phyloP scores from a whole-genome alignment of 2,888 invertebrate genomes.

The Caenorhabditis zanzibari region DNA sequence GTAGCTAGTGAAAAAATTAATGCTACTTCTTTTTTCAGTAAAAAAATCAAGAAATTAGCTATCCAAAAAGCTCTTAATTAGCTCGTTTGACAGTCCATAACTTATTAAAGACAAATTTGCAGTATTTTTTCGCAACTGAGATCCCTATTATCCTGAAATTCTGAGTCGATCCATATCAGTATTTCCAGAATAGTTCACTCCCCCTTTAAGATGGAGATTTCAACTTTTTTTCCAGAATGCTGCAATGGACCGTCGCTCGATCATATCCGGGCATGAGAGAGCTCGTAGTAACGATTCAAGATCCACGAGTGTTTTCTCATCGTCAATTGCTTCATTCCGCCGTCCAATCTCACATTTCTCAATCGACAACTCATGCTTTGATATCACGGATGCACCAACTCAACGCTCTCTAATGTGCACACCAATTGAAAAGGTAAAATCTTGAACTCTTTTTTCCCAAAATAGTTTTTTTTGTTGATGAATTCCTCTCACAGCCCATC shows the following conservation, averaged over 20 bases:
- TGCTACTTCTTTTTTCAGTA: no score
- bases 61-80: no score
- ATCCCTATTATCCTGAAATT: no score
- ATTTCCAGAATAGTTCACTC: no score
- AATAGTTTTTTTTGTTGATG: neutral
- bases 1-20: no score
- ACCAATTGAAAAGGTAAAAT: constrained; percentile 63
- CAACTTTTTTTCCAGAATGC: constrained; percentile 41
- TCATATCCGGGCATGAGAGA: constrained; percentile 52
- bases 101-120: no score
- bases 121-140: no score
- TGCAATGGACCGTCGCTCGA: constrained; percentile 35
- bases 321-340: constrained; percentile 65
- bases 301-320: constrained; percentile 58
- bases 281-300: constrained; percentile 66
- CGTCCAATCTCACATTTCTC: constrained; percentile 73
- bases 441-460: neutral
- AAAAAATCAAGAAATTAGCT: no score
- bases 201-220: no score
- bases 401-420: constrained; percentile 60
- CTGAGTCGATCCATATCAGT: no score
- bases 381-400: constrained; percentile 59
- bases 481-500: neutral
- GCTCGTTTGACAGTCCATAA: no score
- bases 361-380: constrained; percentile 76